Evolutionary conservation across 2,888 invertebrate species (phyloP).

Genomic region (Parthenolecanium corni): DNA sequence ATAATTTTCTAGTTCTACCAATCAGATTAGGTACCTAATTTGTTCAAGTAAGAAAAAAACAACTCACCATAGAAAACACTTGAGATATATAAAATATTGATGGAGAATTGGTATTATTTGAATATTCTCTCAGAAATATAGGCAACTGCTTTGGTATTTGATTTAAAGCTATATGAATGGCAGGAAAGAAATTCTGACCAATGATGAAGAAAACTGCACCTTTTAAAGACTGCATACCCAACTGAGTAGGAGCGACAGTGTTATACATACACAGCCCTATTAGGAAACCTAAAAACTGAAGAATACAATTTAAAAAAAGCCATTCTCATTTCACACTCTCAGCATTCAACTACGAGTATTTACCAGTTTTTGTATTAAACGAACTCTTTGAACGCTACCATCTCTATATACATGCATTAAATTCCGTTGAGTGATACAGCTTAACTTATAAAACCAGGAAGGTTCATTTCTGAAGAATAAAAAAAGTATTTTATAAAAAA

Average conservation of each 20-base stretch:
- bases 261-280: slow-evolving; percentile 77
- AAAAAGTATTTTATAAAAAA: background rate
- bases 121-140: slow-evolving; percentile 65
- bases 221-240: slow-evolving; percentile 75
- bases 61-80: slow-evolving; percentile 63
- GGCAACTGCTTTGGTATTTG: slow-evolving; percentile 72
- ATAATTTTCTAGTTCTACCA: too few species aligned
- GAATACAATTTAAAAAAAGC: background rate
- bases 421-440: slow-evolving; percentile 1
- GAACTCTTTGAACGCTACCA: slow-evolving; percentile 5
- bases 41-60: background rate
- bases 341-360: background rate
- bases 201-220: slow-evolving; percentile 79
- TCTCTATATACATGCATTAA: slow-evolving; percentile 1
- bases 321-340: background rate
- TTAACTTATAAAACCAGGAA: background rate
- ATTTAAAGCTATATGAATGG: slow-evolving; percentile 79
- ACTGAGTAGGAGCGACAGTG: slow-evolving; percentile 57
- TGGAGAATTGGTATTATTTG: slow-evolving; percentile 68
- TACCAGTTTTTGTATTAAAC: slow-evolving; percentile 20
- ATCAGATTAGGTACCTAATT: background rate
- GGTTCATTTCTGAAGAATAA: background rate
- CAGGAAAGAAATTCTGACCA: slow-evolving; percentile 79
- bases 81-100: slow-evolving; percentile 70
- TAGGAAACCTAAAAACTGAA: slow-evolving; percentile 41